Evolutionary conservation across 1,140 invertebrate genomes (phyloP).

Genomic region (Cydia splendana): DNA sequence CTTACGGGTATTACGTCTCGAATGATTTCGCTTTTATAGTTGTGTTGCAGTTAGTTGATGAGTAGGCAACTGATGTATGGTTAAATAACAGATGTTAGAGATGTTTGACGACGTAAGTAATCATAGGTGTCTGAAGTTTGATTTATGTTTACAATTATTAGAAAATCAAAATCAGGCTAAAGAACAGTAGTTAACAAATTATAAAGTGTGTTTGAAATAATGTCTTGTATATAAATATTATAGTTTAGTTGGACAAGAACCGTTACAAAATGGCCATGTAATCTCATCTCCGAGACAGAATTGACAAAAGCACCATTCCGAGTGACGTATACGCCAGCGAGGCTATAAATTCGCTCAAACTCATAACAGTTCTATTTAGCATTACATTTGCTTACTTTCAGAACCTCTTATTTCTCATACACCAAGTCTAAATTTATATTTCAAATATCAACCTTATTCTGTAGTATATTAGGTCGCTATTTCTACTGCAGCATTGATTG

Average conservation of each 20-base stretch:
- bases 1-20: slow-evolving; percentile 3
- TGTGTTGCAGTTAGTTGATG: background rate
- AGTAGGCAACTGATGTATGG: background rate
- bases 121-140: slow-evolving; percentile 4
- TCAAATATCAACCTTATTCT: background rate
- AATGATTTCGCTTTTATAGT: slow-evolving; percentile 26
- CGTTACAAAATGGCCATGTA: slow-evolving; percentile 9
- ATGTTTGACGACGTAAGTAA: background rate
- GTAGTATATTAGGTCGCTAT: background rate
- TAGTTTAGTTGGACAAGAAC: background rate
- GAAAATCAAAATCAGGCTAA: background rate
- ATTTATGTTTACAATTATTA: slow-evolving; percentile 1
- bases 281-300: slow-evolving; percentile 23
- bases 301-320: slow-evolving; percentile 33
- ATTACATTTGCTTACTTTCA: slow-evolving; percentile 17
- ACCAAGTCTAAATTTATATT: background rate
- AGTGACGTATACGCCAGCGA: slow-evolving; percentile 31
- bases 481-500: background rate
- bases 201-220: background rate
- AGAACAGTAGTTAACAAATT: background rate
- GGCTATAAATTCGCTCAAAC: slow-evolving; percentile 33
- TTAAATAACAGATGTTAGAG: slow-evolving; percentile 3
- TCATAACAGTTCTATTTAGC: slow-evolving; percentile 43
- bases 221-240: background rate
- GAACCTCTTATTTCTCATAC: slow-evolving; percentile 10